These are phyloP conservation scores for Xylocampa areola DNA, from an alignment of 2,888 invertebrate species.

Conservation along the genomic window DNA sequence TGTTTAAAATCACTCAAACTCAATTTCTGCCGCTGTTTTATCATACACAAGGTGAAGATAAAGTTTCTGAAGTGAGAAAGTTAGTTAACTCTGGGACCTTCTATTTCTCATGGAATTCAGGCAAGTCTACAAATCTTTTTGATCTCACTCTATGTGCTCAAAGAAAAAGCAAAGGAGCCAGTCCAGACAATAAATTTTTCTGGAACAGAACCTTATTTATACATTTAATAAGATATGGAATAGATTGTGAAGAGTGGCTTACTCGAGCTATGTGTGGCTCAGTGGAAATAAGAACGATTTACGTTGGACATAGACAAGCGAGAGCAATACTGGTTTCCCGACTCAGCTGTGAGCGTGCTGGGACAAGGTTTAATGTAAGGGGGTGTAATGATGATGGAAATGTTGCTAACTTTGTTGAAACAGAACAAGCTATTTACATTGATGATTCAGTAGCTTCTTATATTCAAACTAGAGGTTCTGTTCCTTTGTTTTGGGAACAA, in stretches of 20 bases:
- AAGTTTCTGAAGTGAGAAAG: slow-evolving; percentile 93
- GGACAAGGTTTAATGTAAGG: slow-evolving; percentile 98
- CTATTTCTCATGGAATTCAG: slow-evolving; percentile 96
- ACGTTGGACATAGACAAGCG: slow-evolving; percentile 98
- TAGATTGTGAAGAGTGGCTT: slow-evolving; percentile 97
- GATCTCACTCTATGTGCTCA: slow-evolving; percentile 99
- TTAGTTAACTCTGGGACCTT: slow-evolving; percentile 99
- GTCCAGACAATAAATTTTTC: slow-evolving; percentile 98
- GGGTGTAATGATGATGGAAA: slow-evolving; percentile 99
- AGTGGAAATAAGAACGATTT: slow-evolving; percentile 99
- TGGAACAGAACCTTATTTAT: slow-evolving; percentile 99
- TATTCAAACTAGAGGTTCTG: slow-evolving; percentile 98
- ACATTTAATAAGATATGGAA: slow-evolving; percentile 96
- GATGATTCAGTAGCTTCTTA: slow-evolving; percentile 97
- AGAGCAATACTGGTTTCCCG: slow-evolving; percentile 98
- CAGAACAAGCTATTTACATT: slow-evolving; percentile 98
- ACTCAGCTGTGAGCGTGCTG: slow-evolving; percentile 99
- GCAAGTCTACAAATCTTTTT: slow-evolving; percentile 89
- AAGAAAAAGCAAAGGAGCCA: slow-evolving; percentile 93
- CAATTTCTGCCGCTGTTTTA: slow-evolving; percentile 96
- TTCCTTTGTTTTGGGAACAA: slow-evolving; percentile 99
- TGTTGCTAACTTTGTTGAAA: slow-evolving; percentile 99
- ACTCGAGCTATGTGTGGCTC: slow-evolving; percentile 99
- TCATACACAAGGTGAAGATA: slow-evolving; percentile 90
- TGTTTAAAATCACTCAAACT: slow-evolving; percentile 98